Base-by-base conservation (phyloP, 2,888 invertebrate species). In the Pogonocherus hispidulus region DNA sequence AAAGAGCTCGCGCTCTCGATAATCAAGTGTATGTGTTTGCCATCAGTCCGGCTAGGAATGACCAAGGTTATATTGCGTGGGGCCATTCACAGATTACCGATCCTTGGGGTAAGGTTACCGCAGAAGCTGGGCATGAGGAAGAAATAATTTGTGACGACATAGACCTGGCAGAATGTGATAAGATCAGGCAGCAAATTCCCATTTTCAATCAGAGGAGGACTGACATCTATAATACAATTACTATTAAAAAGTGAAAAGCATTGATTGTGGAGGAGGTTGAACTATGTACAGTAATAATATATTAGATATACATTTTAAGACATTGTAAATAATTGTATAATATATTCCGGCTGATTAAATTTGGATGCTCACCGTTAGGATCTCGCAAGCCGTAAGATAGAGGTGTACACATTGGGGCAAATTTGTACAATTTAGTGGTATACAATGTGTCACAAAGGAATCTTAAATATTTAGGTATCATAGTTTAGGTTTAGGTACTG, bases 21-120 rank as follows among this genome's bases (percentile, higher is more conserved):
- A 93, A 94, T 84, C 97, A 98, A 87, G 86, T 96, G 51, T 99
- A 91, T 87, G 94, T 97, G 41, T 94, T 93, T 19, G 90, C 92
- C 1, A 91, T 94, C 56, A 93, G 95, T 54, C 96, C 96, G 0
- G 96, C 98, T 1, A 87, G 96, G 70, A 93, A 93, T 82, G 84
- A 84, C 4, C 90, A 94, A 1, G 89, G 89, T 0, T 98, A 97
- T 84, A 89, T 94, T 44, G 95, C 96, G 9, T 98, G 93, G 90
- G 98, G 97, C 0, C 96, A 98, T 85, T 93, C 95, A 9, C 89
- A 92, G 81, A 86, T 95, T 8, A 91, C 94, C 0, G 91, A 92
- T 87, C 98, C 98, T 0, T 95, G 96, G 95, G 93, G 93, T 0
- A 88, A 90, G 66, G 90, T 97, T 0, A 83, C 93, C 2, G 88